Conservation (phyloP, 2,888 invertebrate genomes). For the Cryptocephalus primarius region DNA sequence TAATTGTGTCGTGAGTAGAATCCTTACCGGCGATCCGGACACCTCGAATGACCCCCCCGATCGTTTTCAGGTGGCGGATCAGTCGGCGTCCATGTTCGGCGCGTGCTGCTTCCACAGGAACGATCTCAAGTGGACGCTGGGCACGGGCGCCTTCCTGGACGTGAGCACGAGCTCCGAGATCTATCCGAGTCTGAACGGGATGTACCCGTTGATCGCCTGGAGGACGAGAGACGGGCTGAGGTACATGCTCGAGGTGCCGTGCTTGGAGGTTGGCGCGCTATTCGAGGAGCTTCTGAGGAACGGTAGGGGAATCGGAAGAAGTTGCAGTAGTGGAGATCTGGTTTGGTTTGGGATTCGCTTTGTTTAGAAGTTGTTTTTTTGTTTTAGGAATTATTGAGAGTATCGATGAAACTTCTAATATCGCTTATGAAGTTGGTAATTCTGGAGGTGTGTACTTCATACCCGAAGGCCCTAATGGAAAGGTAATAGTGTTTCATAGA, state of each 20-base stretch:
- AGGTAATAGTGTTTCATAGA: constrained; percentile 42
- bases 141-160: constrained; percentile 84
- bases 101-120: constrained; percentile 68
- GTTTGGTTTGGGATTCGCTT: too few species aligned
- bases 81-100: constrained; percentile 83
- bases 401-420: constrained; percentile 51
- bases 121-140: constrained; percentile 79
- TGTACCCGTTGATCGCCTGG: constrained; percentile 93
- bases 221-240: constrained; percentile 46
- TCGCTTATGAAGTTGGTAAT: constrained; percentile 58
- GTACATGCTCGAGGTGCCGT: constrained; percentile 76
- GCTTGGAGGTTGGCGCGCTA: constrained; percentile 79
- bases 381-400: constrained; percentile 52
- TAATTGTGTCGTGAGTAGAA: constrained; percentile 48
- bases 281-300: constrained; percentile 74
- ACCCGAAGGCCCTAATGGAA: constrained; percentile 81
- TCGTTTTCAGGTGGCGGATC: constrained; percentile 64
- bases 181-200: constrained; percentile 70
- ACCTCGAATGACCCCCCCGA: too few species aligned
- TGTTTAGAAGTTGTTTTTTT: constrained; percentile 3
- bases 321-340: too few species aligned
- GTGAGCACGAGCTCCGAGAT: constrained; percentile 67
- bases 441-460: constrained; percentile 76
- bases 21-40: too few species aligned
- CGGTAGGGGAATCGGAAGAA: constrained; percentile 41